Conservation (phyloP, 1,140 invertebrate species). For the Dryas iulia region DNA sequence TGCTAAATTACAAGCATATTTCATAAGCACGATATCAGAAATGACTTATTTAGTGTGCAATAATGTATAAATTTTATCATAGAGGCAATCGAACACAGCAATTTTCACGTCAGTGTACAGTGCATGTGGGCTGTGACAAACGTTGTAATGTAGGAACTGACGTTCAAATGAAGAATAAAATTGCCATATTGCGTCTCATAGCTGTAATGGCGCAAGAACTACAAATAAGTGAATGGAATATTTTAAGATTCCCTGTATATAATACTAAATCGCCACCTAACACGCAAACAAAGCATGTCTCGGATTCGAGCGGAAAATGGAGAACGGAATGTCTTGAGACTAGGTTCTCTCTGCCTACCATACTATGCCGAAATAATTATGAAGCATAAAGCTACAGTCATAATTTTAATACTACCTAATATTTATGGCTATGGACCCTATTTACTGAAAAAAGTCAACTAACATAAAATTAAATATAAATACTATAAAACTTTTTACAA, state of each 20-base stretch:
- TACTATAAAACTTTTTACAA: no score
- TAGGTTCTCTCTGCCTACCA: no score
- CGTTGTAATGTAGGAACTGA: constrained; percentile 19
- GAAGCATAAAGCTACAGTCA: no score
- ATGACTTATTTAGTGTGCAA: background rate
- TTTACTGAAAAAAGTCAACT: no score
- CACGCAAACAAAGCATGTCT: no score
- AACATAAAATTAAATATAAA: no score
- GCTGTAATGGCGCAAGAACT: background rate
- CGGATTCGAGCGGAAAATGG: no score
- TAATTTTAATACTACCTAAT: no score
- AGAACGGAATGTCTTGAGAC: no score
- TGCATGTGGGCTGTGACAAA: constrained; percentile 13
- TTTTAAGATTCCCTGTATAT: background rate
- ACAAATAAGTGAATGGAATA: constrained; percentile 2
- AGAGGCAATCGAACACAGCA: background rate
- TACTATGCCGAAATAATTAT: no score
- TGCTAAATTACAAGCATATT: background rate
- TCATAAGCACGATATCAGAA: background rate
- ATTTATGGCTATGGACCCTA: no score
- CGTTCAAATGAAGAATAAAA: constrained; percentile 25
- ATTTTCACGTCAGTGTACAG: background rate
- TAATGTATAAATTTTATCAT: background rate
- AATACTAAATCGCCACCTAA: background rate
- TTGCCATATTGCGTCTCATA: constrained; percentile 17